Evolutionary conservation across 1,140 invertebrate species (phyloP), one percentile per base, ranked within the genome.

Genomic region (Plutomurus gul): DNA sequence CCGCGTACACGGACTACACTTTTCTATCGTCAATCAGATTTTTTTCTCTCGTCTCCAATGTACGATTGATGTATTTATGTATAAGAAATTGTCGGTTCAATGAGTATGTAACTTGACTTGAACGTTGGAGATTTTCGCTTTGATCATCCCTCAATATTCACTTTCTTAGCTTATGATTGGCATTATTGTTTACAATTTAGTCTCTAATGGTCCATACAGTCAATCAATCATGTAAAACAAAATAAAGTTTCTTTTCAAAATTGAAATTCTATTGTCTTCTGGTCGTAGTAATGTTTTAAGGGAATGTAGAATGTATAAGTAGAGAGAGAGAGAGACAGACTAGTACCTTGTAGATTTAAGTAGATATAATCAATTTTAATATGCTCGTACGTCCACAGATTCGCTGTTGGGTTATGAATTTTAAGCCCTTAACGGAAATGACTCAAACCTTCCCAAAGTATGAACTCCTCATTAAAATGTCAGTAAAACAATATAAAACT

Each of bases 21-120:
- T 65, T 65, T 65, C 56, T 65, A 27, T 65, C 27, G 56, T 65
- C 56, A 65, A 65, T 46, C 70, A 72, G 37, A 65, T 65, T 65
- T 65, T n/a, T 40, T 72, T 72, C 36, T 40, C 1, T 11, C 36
- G 18, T 25, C 36, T 70, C 40, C 22, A 10, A n/a, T 70, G 30
- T 37, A n/a, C n/a, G n/a, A n/a, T 16, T 60, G 11, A 11, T 60
- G 51, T 13, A 65, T 65, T 65, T 13, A 65, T 65, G 56, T n/a
- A 8, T n/a, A 43, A 43, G 25, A 72, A 72, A 72, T n/a, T n/a
- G n/a, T n/a, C n/a, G n/a, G 25, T 65, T 27, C 56, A 65, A 27
- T 65, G 30, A 65, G 56, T 43, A 2, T 43, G 39, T 65, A 8
- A 3, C 22, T 30, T 10, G 1, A 6, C 36, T 30, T 16, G 27